Conservation (phyloP, 2,797 vertebrate species). For the Thalassophryne amazonica region DNA sequence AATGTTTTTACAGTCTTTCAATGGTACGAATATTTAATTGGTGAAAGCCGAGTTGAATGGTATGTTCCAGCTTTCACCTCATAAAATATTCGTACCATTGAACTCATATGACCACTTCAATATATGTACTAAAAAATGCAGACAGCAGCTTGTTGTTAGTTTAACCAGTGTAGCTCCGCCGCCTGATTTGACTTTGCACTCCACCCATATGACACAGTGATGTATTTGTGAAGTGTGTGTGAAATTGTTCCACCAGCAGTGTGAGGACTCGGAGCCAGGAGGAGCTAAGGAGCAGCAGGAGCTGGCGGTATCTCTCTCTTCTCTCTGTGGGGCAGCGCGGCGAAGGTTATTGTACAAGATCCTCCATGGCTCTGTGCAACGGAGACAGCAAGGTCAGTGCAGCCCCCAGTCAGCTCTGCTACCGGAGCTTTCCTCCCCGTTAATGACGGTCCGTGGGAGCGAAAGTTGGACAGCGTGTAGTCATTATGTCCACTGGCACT, state of each 20-base stretch:
- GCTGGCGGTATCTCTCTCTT: slow-evolving; percentile 5
- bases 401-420: slow-evolving; percentile 1
- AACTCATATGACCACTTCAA: too few species aligned
- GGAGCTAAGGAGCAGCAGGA: slow-evolving; percentile 20
- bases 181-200: slow-evolving; percentile 47
- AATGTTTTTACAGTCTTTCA: too few species aligned
- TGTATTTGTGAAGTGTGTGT: slow-evolving; percentile 40
- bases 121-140: too few species aligned
- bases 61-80: too few species aligned
- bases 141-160: too few species aligned
- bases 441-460: slow-evolving; percentile 69
- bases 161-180: too few species aligned
- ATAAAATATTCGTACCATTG: too few species aligned
- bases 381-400: slow-evolving; percentile 97
- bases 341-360: slow-evolving; percentile 65
- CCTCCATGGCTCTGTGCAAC: slow-evolving; percentile 95
- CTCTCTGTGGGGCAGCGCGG: slow-evolving; percentile 42
- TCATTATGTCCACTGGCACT: slow-evolving; percentile 15
- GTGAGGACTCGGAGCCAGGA: too few species aligned
- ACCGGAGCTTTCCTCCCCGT: not conserved
- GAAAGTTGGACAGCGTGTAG: slow-evolving; percentile 61
- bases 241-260: slow-evolving; percentile 28
- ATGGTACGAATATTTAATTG: too few species aligned
- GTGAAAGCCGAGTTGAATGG: too few species aligned
- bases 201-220: slow-evolving; percentile 56